Evolutionary conservation across 2,888 invertebrate species (phyloP).

Genomic region (Halictus ligatus): DNA sequence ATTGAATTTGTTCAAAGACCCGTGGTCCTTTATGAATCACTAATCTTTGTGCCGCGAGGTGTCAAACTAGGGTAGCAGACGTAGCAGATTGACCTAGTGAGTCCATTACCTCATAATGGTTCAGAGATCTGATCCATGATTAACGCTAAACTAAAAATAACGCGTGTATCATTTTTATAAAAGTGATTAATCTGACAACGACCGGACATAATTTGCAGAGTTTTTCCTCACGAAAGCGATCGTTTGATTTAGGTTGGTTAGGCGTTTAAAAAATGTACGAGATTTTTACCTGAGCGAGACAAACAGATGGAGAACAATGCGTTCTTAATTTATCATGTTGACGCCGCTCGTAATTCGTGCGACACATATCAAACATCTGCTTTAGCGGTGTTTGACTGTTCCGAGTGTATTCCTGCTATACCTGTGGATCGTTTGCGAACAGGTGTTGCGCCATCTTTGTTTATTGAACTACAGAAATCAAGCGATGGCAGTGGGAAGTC

Average conservation of each 20-base stretch:
- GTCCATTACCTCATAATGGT: background rate
- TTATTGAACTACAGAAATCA: background rate
- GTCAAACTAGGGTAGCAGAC: background rate
- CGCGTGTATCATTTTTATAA: background rate
- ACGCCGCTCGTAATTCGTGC: background rate
- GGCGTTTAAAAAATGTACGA: background rate
- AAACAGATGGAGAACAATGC: background rate
- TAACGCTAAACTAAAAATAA: background rate
- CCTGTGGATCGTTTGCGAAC: background rate
- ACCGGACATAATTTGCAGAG: too few species aligned
- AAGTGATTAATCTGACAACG: background rate
- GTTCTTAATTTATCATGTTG: background rate
- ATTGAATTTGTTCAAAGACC: background rate
- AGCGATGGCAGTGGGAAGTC: background rate
- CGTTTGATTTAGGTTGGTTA: background rate
- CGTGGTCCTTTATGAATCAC: background rate
- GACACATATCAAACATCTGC: background rate
- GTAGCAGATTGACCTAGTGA: background rate
- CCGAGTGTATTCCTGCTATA: background rate
- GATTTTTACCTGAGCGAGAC: background rate
- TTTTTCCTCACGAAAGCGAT: background rate
- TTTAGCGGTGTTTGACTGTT: background rate
- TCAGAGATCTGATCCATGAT: background rate
- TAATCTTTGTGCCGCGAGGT: background rate
- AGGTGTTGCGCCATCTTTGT: slow-evolving; percentile 1